phyloP scores from a whole-genome alignment of 2,797 vertebrate species.

The Crenuchus spilurus region DNA sequence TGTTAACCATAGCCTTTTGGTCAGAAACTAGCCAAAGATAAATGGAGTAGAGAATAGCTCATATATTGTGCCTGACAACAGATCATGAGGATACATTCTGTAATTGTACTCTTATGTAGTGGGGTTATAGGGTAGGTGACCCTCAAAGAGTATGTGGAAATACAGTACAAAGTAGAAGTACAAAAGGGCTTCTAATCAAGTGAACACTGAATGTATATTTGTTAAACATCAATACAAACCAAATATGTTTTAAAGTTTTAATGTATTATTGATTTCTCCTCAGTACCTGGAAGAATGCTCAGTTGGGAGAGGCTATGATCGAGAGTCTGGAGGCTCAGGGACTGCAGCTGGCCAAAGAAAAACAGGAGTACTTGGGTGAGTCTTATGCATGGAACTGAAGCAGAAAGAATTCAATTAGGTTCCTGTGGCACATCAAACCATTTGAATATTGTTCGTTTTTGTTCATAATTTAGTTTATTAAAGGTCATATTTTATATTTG shows the following conservation, averaged over 20 bases:
- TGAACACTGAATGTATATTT: neutral
- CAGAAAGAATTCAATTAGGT: neutral
- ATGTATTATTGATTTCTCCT: conserved; percentile 32
- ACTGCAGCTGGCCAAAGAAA: conserved; percentile 95
- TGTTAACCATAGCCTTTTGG: too few species aligned
- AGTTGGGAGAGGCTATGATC: conserved; percentile 96
- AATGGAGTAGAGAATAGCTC: too few species aligned
- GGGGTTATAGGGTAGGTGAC: too few species aligned
- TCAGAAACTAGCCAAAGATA: too few species aligned
- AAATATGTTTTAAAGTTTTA: neutral
- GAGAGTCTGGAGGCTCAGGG: conserved; percentile 97
- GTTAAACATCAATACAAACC: neutral
- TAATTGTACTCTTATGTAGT: too few species aligned
- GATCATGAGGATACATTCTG: too few species aligned
- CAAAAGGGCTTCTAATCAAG: neutral
- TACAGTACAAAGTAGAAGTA: neutral
- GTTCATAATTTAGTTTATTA: too few species aligned
- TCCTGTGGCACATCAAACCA: too few species aligned
- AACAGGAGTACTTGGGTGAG: conserved; percentile 94
- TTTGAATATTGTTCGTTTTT: too few species aligned
- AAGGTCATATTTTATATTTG: too few species aligned
- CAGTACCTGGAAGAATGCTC: conserved; percentile 97
- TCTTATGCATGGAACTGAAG: neutral
- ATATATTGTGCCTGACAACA: too few species aligned
- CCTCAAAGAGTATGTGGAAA: too few species aligned